These are phyloP conservation scores for Papilio glaucus DNA, from an alignment of 1,140 invertebrate genomes.

Conservation along the genomic window DNA sequence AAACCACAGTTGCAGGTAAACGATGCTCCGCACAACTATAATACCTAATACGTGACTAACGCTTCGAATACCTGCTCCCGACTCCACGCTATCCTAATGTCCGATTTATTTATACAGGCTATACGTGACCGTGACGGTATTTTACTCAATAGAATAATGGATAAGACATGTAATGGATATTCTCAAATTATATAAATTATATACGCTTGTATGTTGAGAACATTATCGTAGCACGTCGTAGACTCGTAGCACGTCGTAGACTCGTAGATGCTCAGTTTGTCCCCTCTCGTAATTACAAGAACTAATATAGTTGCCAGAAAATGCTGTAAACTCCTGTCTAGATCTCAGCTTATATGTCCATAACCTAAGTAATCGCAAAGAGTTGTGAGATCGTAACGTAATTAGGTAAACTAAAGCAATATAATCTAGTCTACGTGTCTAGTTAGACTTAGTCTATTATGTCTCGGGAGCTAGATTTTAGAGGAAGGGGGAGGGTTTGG, in stretches of 20 bases:
- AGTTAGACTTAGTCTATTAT: too few species aligned
- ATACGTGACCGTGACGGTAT: conserved; percentile 16
- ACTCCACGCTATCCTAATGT: background rate
- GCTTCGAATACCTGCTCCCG: conserved; percentile 1
- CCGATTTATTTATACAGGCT: conserved; percentile 13
- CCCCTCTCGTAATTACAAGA: background rate
- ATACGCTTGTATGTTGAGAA: too few species aligned
- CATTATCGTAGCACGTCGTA: background rate
- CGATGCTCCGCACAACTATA: background rate
- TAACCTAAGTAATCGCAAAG: background rate
- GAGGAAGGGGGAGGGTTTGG: too few species aligned
- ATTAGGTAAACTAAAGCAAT: too few species aligned
- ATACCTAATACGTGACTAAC: conserved; percentile 20
- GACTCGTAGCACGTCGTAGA: background rate
- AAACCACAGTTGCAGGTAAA: conserved; percentile 20
- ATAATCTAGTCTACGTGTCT: too few species aligned
- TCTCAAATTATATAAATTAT: too few species aligned
- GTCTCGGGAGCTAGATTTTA: too few species aligned
- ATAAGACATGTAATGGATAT: conserved; percentile 2
- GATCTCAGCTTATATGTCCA: background rate
- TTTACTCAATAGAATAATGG: conserved; percentile 14
- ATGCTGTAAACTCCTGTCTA: background rate
- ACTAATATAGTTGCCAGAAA: background rate
- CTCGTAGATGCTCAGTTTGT: background rate
- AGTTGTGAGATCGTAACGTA: too few species aligned